Evolutionary conservation across 2,113 vertebrate genomes (phyloP).

Genomic region (Collichthys lucidus): DNA sequence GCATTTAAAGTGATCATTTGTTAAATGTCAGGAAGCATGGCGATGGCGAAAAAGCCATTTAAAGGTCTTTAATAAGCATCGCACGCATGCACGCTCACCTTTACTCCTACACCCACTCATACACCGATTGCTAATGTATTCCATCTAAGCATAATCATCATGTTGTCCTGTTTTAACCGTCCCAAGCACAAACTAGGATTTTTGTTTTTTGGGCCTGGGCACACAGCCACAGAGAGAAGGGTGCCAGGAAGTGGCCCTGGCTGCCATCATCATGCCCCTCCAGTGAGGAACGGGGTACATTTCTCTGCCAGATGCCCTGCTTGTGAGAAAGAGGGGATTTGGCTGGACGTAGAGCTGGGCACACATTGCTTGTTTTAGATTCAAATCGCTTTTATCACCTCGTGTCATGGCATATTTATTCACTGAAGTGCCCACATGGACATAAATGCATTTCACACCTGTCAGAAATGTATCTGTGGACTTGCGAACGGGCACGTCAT

Average conservation of each 20-base stretch:
- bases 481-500: constrained; percentile 23
- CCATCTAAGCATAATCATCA: constrained; percentile 49
- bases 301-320: constrained; percentile 28
- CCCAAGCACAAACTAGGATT: constrained; percentile 36
- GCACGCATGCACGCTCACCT: background rate
- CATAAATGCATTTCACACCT: constrained; percentile 37
- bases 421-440: background rate
- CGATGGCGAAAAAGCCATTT: background rate
- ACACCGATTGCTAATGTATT: constrained; percentile 36
- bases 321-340: constrained; percentile 26
- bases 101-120: background rate
- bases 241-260: constrained; percentile 37
- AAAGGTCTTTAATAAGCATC: background rate
- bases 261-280: constrained; percentile 28
- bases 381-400: constrained; percentile 27
- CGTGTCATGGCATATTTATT: constrained; percentile 1
- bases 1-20: constrained; percentile 39
- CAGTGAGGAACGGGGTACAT: constrained; percentile 1
- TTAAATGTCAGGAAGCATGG: constrained; percentile 16
- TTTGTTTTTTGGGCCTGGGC: background rate
- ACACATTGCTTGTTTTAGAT: constrained; percentile 29
- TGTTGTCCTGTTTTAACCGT: constrained; percentile 35
- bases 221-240: constrained; percentile 6
- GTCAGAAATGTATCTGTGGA: constrained; percentile 22
- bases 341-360: background rate